Conservation (phyloP, 2,113 vertebrate species). For the Ciconia boyciana region DNA sequence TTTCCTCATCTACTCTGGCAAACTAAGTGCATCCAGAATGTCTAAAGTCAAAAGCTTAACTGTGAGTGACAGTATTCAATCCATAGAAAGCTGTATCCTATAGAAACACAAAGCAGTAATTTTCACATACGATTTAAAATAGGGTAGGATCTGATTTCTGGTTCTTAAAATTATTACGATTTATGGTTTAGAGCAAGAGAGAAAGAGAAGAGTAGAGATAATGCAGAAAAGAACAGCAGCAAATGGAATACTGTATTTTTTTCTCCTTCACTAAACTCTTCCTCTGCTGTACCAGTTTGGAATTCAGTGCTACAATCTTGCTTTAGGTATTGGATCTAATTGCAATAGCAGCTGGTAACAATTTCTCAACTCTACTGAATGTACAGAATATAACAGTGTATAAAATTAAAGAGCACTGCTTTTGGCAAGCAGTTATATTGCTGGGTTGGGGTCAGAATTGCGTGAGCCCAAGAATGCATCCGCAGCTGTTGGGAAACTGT, state of each 20-base stretch:
- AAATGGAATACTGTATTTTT: not conserved
- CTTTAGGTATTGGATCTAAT: not conserved
- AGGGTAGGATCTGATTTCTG: not conserved
- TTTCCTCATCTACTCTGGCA: not conserved
- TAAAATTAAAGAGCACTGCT: not conserved
- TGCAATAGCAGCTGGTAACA: not conserved
- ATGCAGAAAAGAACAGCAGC: not conserved
- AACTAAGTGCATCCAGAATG: not conserved
- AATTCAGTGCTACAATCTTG: not conserved
- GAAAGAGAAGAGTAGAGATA: not conserved
- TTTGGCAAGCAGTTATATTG: not conserved
- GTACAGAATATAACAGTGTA: not conserved
- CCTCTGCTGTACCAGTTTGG: not conserved
- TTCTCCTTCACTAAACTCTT: not conserved
- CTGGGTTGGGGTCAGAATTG: not conserved
- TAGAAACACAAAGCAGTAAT: not conserved
- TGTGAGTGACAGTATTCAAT: not conserved
- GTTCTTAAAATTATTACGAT: not conserved
- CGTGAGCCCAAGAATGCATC: not conserved
- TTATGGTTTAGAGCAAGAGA: not conserved
- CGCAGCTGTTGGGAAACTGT: not conserved
- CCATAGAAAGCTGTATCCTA: not conserved
- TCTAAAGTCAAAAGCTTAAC: not conserved
- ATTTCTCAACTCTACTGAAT: not conserved
- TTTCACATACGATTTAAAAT: not conserved